Base-by-base conservation (phyloP, 2,888 invertebrate species). In the Eupeodes luniger region DNA sequence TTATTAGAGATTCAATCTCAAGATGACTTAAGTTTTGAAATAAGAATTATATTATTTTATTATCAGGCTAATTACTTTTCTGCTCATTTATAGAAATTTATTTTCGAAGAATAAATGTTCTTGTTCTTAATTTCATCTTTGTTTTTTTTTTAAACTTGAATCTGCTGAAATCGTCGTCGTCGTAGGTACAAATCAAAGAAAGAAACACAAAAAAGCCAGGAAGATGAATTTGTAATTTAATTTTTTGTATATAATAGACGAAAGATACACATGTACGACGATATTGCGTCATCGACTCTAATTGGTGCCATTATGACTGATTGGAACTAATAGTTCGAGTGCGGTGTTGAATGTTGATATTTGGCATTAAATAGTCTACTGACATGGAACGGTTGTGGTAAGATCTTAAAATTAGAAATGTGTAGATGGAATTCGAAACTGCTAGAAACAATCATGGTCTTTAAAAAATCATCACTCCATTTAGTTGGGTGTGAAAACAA, bases 281-380 rank as follows among this genome's bases (percentile, higher is more conserved):
- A 40, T 27, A 81, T 82, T 74, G 78, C 85, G 82, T 86, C 85
- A 86, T 78, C 64, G 62, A 57, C 47, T 55, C 62, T 82, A 78
- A 78, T 86, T 75, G 85, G 78, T 75, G 78, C 62, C 82, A 85
- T 69, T 75, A 82, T 78, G 82, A 62, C 78, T 78, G 82, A 82
- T 86, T 81, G 67, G 62, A 64, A 61, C 61, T 81, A 86, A 81
- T 81, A 77, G 72, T 77, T 61, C 64, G 53, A 76, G 81, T 40
- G 59, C 53, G 34, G 57, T 72, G 66, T 49, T 77, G 44, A 61
- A 70, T 27, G 59, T 66, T 76, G 59, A 19, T 76, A 55, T 79
- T 61, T 59, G 44, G 72, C n/a, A 47, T 72, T 59, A 59, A 57
- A 59, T 59, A 27, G 44, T 55, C 27, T 14, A 70, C 44, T 40